Evolutionary conservation across 2,797 vertebrate genomes (phyloP).

Genomic region (Yasuhikotakia modesta): DNA sequence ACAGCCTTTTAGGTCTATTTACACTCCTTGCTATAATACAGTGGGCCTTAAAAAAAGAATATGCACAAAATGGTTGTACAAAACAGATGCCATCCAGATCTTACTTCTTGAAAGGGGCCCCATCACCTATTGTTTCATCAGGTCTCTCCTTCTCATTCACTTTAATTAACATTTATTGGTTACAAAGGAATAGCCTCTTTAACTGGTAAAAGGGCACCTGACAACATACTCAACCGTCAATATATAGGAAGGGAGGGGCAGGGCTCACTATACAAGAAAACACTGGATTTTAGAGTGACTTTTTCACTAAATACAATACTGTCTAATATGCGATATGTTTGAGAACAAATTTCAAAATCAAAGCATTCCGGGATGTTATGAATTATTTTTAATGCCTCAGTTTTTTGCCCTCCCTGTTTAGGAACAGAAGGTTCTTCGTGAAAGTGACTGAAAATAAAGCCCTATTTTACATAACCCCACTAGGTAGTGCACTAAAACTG

Average conservation of each 20-base stretch:
- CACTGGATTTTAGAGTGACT: conserved; percentile 32
- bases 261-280: conserved; percentile 25
- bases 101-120: not conserved
- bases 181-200: not conserved
- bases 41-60: conserved; percentile 70
- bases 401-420: not conserved
- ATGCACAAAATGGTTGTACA: conserved; percentile 79
- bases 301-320: conserved; percentile 27
- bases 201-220: conserved; percentile 14
- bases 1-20: conserved; percentile 83
- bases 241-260: conserved; percentile 3
- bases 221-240: conserved; percentile 17
- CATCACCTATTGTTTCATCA: not conserved
- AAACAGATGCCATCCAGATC: conserved; percentile 34
- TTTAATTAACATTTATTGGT: conserved; percentile 14
- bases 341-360: conserved; percentile 10
- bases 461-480: conserved; percentile 36
- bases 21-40: conserved; percentile 83
- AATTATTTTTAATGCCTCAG: not conserved
- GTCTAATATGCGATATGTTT: conserved; percentile 39
- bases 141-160: not conserved
- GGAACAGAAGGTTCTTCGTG: not conserved
- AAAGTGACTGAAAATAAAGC: conserved; percentile 30
- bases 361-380: conserved; percentile 19
- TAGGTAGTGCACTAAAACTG: conserved; percentile 46